Base-by-base conservation (phyloP, 2,797 vertebrate genomes). In the Lacerta agilis region DNA sequence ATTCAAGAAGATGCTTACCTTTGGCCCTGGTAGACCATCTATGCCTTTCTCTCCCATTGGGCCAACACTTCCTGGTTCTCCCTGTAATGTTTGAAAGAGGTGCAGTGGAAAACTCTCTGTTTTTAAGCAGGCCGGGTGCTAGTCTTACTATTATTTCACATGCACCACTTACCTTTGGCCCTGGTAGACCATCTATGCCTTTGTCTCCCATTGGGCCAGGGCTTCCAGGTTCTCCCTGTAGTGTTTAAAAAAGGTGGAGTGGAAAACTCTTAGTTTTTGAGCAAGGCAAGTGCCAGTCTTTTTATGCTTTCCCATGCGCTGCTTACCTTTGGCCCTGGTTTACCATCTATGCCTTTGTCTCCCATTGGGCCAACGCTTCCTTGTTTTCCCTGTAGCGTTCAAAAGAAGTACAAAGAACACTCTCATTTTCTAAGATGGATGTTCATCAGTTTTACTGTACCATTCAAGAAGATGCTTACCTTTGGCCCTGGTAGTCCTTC, bases 311-410 rank as follows among this genome's bases (percentile, higher is more conserved):
- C 13, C 33, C 36, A 61, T 75, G 36, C 25, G 5, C 1, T 38
- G 1, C 9, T 93, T 94, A 98, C 98, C 97, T 98, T 98, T 20
- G 96, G 85, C 64, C 85, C 85, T 49, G 85, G 64, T 8, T 33
- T 27, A 25, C 98, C 98, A 3, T 98, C 97, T 86, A 96, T 91
- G 89, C 98, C 98, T 0, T 95, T 96, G 64, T 98, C 97, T 90
- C 98, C 98, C 79, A 88, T 97, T 86, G 94, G 94, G 72, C 98
- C 98, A 0, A 3, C 0, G 0, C 88, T 85, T 36, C 98, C 98
- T 43, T 97, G 95, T 91, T 98, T 97, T 1, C 98, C 98, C 98
- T 98, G 94, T 15, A 95, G 61, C 8, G 2, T 10, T 76, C 29
- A 17, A 64, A 85, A 66, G 8, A 85, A 58, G 13, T 41, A 29